Conservation (phyloP, 1,140 invertebrate genomes). For the Drosophila sucinea region DNA sequence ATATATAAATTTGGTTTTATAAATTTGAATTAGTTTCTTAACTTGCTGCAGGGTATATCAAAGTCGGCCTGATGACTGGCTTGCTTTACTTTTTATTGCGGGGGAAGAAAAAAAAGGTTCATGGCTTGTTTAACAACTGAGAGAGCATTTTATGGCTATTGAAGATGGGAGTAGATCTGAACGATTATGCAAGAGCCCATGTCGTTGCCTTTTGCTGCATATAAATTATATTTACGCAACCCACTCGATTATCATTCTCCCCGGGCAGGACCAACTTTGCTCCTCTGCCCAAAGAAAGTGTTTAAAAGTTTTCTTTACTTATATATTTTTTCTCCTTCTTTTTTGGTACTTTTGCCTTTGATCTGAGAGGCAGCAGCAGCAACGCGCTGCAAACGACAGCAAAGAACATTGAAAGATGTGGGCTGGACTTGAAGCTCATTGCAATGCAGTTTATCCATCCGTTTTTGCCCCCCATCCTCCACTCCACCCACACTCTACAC, state of each 20-base stretch:
- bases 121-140: constrained; percentile 53
- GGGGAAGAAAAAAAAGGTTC: constrained; percentile 42
- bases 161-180: constrained; percentile 24
- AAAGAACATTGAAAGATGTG: constrained; percentile 31
- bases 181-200: constrained; percentile 47
- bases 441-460: constrained; percentile 31
- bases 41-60: no score
- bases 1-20: no score
- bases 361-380: constrained; percentile 31
- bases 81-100: constrained; percentile 49
- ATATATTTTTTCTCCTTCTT: constrained; percentile 24
- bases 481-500: background rate
- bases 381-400: constrained; percentile 22
- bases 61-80: constrained; percentile 19
- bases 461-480: background rate
- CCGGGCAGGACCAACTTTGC: constrained; percentile 49
- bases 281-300: constrained; percentile 44
- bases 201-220: constrained; percentile 49
- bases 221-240: constrained; percentile 49
- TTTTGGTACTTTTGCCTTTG: constrained; percentile 47
- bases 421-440: constrained; percentile 26
- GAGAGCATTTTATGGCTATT: constrained; percentile 41
- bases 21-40: no score
- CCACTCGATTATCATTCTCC: constrained; percentile 31
- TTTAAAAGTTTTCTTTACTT: constrained; percentile 53